A percentile compares a stretch with the other conserved stretches of the same genome.
Evolutionary conservation across 2,797 vertebrate genomes (phyloP).

Genomic region (Novumbra hubbsi): DNA sequence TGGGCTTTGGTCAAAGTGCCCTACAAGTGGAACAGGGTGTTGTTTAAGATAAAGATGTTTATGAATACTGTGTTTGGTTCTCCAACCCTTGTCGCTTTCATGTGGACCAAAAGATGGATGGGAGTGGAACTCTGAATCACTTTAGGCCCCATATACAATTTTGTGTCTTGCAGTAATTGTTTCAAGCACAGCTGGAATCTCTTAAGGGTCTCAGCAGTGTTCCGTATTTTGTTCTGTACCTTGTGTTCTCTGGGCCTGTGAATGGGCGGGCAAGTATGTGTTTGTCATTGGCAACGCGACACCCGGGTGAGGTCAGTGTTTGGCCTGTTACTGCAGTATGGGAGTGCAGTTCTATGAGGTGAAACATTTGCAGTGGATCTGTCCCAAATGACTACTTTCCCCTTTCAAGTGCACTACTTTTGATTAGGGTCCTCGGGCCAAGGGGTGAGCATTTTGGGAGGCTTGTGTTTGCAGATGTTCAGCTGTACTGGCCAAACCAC

Average conservation of each 20-base stretch:
- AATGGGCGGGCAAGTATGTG: neutral
- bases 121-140: neutral
- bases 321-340: neutral
- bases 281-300: slow-evolving; percentile 9
- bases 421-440: neutral
- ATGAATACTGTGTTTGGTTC: neutral
- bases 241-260: slow-evolving; percentile 11
- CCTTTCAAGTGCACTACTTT: neutral
- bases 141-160: neutral
- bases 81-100: neutral
- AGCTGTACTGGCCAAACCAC: too few relatives aligned
- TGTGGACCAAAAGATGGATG: neutral
- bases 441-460: too few relatives aligned
- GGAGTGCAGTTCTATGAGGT: neutral
- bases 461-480: too few relatives aligned
- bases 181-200: slow-evolving; percentile 3
- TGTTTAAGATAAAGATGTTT: neutral
- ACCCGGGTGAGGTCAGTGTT: slow-evolving; percentile 26
- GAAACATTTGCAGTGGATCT: neutral
- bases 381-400: neutral
- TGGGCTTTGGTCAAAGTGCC: neutral
- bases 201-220: slow-evolving; percentile 3
- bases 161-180: neutral
- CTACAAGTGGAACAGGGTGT: neutral
- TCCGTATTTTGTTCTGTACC: neutral